phyloP scores from a whole-genome alignment of 1,140 invertebrate species.

The Scylla paramamosain region DNA sequence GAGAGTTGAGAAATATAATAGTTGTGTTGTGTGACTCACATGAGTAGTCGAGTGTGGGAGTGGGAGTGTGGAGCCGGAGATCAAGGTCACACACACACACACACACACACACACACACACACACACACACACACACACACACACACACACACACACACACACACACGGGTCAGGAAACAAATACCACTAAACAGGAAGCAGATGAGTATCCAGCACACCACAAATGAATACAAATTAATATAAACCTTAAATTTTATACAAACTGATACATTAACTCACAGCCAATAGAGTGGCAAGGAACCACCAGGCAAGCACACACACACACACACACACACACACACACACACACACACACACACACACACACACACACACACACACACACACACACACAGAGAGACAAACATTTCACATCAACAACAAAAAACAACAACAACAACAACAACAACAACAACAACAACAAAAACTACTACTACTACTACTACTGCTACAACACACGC shows the following conservation, averaged over 20 bases:
- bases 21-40: conserved; percentile 2
- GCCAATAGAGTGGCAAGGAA: too few relatives aligned
- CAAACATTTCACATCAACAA: neutral
- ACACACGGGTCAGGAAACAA: neutral
- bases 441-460: neutral
- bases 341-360: conserved; percentile 23
- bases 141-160: conserved; percentile 30
- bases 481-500: neutral
- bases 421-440: neutral
- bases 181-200: neutral
- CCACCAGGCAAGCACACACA: too few relatives aligned
- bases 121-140: conserved; percentile 17
- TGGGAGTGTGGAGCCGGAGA: neutral
- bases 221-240: neutral
- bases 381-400: too few relatives aligned
- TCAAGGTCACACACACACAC: conserved; percentile 53
- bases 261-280: neutral
- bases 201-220: neutral
- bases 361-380: conserved; percentile 7
- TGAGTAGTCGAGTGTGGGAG: neutral
- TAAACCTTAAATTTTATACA: neutral
- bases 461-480: neutral
- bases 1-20: conserved; percentile 8
- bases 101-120: conserved; percentile 57
- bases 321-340: neutral